Percentiles rank a stretch among this genome's conserved stretches.
phyloP scores from a whole-genome alignment of 2,113 vertebrate genomes.

The Macquaria australasica region DNA sequence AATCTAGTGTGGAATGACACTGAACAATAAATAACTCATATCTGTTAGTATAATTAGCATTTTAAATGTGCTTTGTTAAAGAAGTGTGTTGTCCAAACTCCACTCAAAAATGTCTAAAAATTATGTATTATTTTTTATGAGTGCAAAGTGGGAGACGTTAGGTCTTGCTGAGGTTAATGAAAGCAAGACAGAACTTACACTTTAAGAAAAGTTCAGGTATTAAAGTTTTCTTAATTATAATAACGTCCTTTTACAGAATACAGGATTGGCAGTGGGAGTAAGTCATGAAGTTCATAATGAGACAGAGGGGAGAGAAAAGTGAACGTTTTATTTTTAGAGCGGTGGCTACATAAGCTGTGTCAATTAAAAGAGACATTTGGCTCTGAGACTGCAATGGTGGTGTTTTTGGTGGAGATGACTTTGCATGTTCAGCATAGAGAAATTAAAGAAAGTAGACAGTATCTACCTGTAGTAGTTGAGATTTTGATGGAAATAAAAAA shows the following conservation, averaged over 20 bases:
- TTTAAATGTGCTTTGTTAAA: background rate
- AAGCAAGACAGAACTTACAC: conserved; percentile 1
- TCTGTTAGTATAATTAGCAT: background rate
- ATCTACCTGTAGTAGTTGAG: background rate
- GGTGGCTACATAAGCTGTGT: background rate
- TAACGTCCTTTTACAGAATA: background rate
- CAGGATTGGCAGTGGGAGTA: background rate
- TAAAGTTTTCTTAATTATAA: conserved; percentile 32
- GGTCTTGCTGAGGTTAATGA: background rate
- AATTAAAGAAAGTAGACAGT: background rate
- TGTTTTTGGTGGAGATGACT: background rate
- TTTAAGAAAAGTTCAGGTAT: conserved; percentile 18
- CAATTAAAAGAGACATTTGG: conserved; percentile 25
- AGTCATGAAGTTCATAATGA: conserved; percentile 30
- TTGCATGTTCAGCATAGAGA: background rate
- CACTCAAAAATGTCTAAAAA: background rate
- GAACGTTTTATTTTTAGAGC: background rate
- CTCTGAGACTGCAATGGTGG: background rate
- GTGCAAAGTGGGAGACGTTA: background rate
- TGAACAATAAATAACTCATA: background rate
- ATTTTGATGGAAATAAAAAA: background rate
- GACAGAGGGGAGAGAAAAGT: background rate
- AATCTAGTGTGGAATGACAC: background rate
- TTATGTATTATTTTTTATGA: background rate
- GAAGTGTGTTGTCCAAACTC: background rate